These are phyloP conservation scores for Uria lomvia DNA, from an alignment of 2,113 vertebrate species.

Conservation along the genomic window DNA sequence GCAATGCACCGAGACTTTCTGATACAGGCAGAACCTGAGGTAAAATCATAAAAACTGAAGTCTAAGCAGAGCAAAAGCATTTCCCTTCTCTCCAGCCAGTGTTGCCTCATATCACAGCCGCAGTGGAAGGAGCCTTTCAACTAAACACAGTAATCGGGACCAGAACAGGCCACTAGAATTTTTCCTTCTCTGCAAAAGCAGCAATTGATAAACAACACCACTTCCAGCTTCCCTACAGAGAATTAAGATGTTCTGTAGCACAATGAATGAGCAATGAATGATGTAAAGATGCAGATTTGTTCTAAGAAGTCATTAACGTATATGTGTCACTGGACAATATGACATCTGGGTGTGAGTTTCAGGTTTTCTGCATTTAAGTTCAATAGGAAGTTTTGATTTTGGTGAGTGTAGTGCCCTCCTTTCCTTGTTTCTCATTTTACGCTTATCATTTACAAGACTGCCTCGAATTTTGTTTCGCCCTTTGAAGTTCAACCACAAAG, in stretches of 20 bases:
- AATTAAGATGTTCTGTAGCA: not conserved
- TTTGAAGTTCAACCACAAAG: not conserved
- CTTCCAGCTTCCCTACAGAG: not conserved
- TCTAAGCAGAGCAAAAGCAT: not conserved
- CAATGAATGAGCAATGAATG: rapidly evolving
- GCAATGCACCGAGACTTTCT: not conserved
- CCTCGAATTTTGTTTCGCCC: not conserved
- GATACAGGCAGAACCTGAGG: not conserved
- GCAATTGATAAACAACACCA: not conserved
- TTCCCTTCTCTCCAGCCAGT: not conserved
- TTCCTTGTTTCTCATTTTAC: not conserved
- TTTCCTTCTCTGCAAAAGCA: not conserved
- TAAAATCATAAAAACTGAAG: not conserved
- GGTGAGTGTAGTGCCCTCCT: not conserved
- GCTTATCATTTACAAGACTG: not conserved
- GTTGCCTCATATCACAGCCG: not conserved
- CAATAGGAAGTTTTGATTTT: not conserved
- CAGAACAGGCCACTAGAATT: not conserved
- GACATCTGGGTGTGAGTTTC: not conserved
- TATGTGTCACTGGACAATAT: not conserved
- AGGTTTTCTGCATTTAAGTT: not conserved
- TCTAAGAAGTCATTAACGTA: not conserved
- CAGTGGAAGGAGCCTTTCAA: not conserved
- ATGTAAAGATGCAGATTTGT: not conserved
- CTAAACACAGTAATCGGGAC: not conserved